Evolutionary conservation across 2,797 vertebrate species (phyloP), one percentile per base, ranked within the genome.

Genomic region (Sebastes minor): DNA sequence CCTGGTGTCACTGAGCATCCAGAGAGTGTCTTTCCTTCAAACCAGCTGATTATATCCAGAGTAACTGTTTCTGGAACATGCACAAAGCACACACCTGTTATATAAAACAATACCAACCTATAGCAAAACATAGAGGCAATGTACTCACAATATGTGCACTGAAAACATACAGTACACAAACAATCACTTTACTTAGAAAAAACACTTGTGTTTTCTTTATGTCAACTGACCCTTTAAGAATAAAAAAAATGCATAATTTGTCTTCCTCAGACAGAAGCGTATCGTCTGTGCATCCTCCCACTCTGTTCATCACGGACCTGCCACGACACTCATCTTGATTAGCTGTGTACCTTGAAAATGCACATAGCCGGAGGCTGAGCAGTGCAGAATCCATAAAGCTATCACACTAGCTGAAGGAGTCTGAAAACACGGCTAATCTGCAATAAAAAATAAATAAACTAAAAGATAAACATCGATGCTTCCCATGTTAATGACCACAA

Each of bases 321-420:
- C 56, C 66, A 57, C 55, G 1, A 75, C 83, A 82, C 74, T 87
- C 76, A 38, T 86, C 81, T 83, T 88, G 86, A 89, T 90, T 83
- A 75, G 79, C 76, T 12, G 74, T 83, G 85, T 78, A 62, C 59
- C 88, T 83, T 82, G 56, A 88, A 88, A 68, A 35, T 11, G 68
- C 75, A 56, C 14, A 32, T 67, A 76, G 84, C 82, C 8, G 2
- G 23, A 63, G 83, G 84, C 79, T n/a, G 80, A 70, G 64, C 62
- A n/a, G 33, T 75, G 72, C 84, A 52, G 65, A 59, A 62, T 87
- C 81, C 79, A 22, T 69, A 62, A 74, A 78, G 30, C 61, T 25
- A n/a, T 60, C 76, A n/a, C 10, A 52, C 46, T 18, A 16, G 23
- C 66, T 38, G 2, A 16, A 74, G 27, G 65, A 65, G 49, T 9